Percentiles rank a stretch among this genome's conserved stretches.
phyloP scores from a whole-genome alignment of 2,797 vertebrate genomes.

The Trematomus bernacchii region DNA sequence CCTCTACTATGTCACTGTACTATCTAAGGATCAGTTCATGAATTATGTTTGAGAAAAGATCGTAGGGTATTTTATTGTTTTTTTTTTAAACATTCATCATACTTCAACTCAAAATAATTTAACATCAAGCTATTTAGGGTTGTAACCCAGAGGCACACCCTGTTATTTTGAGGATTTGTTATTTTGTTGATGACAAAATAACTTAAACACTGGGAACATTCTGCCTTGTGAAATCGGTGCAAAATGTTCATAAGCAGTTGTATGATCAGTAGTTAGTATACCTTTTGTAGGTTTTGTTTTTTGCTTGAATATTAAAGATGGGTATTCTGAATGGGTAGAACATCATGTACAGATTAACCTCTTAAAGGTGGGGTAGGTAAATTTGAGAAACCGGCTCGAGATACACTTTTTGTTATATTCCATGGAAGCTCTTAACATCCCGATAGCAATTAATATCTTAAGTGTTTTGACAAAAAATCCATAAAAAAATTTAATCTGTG shows the following conservation, averaged over 20 bases:
- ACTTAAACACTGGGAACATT: background rate
- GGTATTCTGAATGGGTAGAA: background rate
- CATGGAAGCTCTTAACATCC: too few species aligned
- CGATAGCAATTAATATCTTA: too few species aligned
- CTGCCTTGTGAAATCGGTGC: background rate
- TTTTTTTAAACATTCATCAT: background rate
- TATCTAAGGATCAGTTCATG: conserved; percentile 25
- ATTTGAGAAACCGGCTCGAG: too few species aligned
- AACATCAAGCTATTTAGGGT: background rate
- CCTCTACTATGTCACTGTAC: conserved; percentile 28
- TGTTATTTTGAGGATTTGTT: background rate
- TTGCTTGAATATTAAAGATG: background rate
- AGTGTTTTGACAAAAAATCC: too few species aligned
- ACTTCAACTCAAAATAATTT: background rate
- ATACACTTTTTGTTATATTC: too few species aligned
- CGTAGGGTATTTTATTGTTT: background rate
- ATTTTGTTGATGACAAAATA: background rate
- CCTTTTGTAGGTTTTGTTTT: background rate
- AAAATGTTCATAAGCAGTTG: background rate
- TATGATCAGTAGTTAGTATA: background rate
- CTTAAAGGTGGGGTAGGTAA: too few species aligned
- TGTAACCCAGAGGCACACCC: background rate
- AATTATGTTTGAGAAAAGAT: conserved; percentile 10
- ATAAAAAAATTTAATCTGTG: too few species aligned
- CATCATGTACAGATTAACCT: background rate